Conservation (phyloP, 2,113 vertebrate species). For the Eretmochelys imbricata region DNA sequence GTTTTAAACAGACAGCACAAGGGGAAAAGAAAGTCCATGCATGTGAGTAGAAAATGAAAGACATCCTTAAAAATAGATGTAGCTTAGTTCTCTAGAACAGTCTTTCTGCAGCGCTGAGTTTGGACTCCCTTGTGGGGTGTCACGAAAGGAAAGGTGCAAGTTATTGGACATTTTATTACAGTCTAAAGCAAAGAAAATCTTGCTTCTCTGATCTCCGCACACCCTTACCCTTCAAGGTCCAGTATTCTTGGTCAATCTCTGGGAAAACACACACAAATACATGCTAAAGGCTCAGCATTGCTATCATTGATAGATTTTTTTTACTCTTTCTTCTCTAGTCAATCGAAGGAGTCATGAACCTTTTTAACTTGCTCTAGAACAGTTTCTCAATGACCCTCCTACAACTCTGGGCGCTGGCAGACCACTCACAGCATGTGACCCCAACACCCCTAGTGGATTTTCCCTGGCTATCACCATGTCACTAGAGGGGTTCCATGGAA, state of each 20-base stretch:
- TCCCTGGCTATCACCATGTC: background rate
- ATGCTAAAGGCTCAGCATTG: background rate
- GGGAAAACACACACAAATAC: background rate
- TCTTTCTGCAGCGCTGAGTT: background rate
- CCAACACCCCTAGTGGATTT: background rate
- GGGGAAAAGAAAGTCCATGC: background rate
- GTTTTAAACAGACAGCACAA: background rate
- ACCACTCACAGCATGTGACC: background rate
- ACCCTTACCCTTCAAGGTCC: background rate
- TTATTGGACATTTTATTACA: background rate
- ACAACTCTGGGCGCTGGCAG: background rate
- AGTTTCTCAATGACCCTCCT: background rate
- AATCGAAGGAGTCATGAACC: background rate
- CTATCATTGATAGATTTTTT: background rate
- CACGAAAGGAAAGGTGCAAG: background rate
- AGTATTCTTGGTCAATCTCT: background rate
- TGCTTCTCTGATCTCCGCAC: fast-evolving
- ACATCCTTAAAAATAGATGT: background rate
- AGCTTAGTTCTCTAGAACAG: background rate
- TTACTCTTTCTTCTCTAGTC: background rate
- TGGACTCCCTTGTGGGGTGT: background rate
- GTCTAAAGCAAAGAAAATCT: background rate
- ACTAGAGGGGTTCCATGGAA: background rate
- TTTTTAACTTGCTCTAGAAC: background rate
- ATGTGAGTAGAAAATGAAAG: background rate